Base-by-base conservation (phyloP, 1,140 invertebrate genomes). In the Drepana arcuata region DNA sequence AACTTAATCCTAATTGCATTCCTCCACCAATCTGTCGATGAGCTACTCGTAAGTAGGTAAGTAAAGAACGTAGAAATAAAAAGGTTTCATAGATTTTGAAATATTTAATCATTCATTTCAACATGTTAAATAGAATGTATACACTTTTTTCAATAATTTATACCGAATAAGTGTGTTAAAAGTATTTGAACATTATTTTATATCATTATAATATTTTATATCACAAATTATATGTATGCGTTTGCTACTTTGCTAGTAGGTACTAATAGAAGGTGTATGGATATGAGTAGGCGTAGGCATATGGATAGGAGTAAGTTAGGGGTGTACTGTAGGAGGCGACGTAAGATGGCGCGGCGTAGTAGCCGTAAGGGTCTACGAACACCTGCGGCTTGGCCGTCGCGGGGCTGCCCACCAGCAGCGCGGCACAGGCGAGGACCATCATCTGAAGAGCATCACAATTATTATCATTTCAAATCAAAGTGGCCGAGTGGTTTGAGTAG, bases 221-320 rank as follows among this genome's bases (percentile, higher is more conserved):
- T 34, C 16, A 39, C 21, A 31, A 38, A 16, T 29, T 29, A 16
- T 29, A 18, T 7, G 7, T 30, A 13, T 16, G 14, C 10, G 30
- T 27, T 1, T 7, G 21, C 24, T 18, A 24, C 16, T 53, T 53
- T 21, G n/a, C n/a, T 58, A 58, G 16, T 62, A 66, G 9, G 44
- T 49, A 43, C 16, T 57, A 61, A 2, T 43, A 61, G 26, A 56
- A 52, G 0, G 77, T 67, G 35, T 78, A 78, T 9, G 71, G 56
- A 27, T 84, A 84, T 0, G 74, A 48, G 27, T 84, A 84, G 1
- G 75, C 53, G 48, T 73, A 77, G 5, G 72, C 66, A 39, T 79
- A 82, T 2, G 77, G 70, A 34, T 77, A 69, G 9, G 66, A 48
- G 47, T 80, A 81, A 1, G 75, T 50, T 0, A 69, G 48, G 2